A percentile compares a stretch with the other conserved stretches of the same genome.
Evolutionary conservation across 2,888 invertebrate genomes (phyloP).

Genomic region (Cheilosia impressa): DNA sequence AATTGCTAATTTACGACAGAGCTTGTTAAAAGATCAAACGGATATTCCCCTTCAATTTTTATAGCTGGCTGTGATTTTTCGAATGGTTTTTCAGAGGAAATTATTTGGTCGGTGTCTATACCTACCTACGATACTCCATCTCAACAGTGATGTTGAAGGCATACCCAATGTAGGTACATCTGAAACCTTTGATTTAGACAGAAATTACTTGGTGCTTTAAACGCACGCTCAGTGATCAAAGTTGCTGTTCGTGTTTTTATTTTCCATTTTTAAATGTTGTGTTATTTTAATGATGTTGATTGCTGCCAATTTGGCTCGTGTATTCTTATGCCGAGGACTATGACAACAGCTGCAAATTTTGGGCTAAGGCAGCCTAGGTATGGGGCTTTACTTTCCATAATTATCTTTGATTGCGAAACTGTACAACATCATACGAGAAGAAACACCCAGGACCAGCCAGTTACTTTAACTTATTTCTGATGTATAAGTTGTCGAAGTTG

Average conservation of each 20-base stretch:
- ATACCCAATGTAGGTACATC: not conserved
- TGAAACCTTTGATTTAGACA: conserved; percentile 12
- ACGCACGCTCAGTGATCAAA: conserved; percentile 46
- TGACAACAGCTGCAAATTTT: too few species aligned
- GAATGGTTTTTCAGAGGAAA: conserved; percentile 15
- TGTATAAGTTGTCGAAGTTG: too few species aligned
- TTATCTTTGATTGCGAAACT: too few species aligned
- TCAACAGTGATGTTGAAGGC: conserved; percentile 1
- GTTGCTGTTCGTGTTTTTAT: not conserved
- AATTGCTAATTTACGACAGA: conserved; percentile 45
- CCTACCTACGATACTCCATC: conserved; percentile 32
- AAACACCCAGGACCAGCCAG: too few species aligned
- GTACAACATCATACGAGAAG: too few species aligned
- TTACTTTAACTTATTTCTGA: too few species aligned
- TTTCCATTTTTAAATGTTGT: too few species aligned
- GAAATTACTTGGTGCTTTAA: conserved; percentile 1
- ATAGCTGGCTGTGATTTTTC: conserved; percentile 4
- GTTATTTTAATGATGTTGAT: too few species aligned
- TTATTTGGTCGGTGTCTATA: conserved; percentile 21
- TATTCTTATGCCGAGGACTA: too few species aligned
- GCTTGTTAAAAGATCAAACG: conserved; percentile 58
- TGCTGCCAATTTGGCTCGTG: too few species aligned
- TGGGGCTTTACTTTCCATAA: too few species aligned
- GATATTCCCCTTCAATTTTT: conserved; percentile 8
- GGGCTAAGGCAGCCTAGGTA: too few species aligned